Evolutionary conservation across 2,888 invertebrate species (phyloP).

Genomic region (Oegoconia quadripuncta): DNA sequence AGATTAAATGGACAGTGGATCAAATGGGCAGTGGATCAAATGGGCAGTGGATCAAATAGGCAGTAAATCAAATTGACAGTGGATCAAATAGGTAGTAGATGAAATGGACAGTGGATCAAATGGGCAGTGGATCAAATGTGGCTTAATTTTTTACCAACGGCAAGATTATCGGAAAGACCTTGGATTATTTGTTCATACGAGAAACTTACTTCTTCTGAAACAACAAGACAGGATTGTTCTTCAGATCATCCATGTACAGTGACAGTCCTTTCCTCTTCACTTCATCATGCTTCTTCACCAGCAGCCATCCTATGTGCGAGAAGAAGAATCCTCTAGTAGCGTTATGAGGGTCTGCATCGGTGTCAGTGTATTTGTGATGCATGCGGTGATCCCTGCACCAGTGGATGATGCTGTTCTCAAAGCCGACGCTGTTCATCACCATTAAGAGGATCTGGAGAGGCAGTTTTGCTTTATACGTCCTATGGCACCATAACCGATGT

Average conservation of each 20-base stretch:
- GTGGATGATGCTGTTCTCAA: slow-evolving; percentile 71
- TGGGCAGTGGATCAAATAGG: too few relatives aligned
- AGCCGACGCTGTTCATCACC: slow-evolving; percentile 23
- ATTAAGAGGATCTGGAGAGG: slow-evolving; percentile 23
- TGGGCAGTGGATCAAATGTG: too few relatives aligned
- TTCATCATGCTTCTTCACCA: slow-evolving; percentile 85
- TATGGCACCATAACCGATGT: slow-evolving; percentile 24
- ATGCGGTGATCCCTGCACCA: slow-evolving; percentile 80
- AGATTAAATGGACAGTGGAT: too few relatives aligned
- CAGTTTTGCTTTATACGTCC: slow-evolving; percentile 21
- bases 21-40: too few relatives aligned
- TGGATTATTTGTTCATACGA: too few relatives aligned
- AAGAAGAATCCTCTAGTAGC: slow-evolving; percentile 89
- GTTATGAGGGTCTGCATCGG: too few relatives aligned
- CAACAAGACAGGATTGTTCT: slow-evolving; percentile 81
- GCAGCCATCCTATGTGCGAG: slow-evolving; percentile 88
- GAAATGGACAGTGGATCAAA: too few relatives aligned
- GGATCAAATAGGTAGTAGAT: too few relatives aligned
- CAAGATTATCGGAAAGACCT: too few relatives aligned
- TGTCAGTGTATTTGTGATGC: slow-evolving; percentile 86
- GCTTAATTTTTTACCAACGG: too few relatives aligned
- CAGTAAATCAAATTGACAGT: too few relatives aligned
- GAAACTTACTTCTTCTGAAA: slow-evolving; percentile 83
- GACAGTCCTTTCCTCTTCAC: slow-evolving; percentile 83
- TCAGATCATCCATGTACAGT: slow-evolving; percentile 84